Conservation (phyloP, 2,113 vertebrate genomes). For the Neolamprologus longior region DNA sequence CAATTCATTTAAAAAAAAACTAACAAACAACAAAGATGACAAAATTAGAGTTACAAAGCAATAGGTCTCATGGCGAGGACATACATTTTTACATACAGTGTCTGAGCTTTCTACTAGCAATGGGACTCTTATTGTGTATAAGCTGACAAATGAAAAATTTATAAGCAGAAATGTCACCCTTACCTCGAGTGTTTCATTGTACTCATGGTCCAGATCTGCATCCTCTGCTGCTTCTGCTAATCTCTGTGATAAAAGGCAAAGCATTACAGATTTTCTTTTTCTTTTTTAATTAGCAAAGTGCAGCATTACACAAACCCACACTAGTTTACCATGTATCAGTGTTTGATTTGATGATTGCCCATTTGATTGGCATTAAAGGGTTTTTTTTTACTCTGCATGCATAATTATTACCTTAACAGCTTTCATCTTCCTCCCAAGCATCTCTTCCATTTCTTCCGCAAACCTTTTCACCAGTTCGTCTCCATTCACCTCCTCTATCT, state of each 20-base stretch:
- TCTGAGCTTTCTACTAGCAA: background rate
- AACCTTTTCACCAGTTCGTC: constrained; percentile 85
- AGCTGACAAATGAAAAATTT: background rate
- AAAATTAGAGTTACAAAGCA: background rate
- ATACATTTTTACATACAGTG: background rate
- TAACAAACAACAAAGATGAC: background rate
- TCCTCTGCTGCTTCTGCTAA: constrained; percentile 89
- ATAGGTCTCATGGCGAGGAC: background rate
- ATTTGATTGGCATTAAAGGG: background rate
- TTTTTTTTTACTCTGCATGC: background rate
- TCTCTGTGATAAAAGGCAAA: constrained; percentile 63
- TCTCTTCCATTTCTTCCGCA: constrained; percentile 90
- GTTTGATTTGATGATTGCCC: background rate
- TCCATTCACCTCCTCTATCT: constrained; percentile 87
- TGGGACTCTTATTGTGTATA: rapidly evolving
- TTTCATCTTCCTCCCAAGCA: constrained; percentile 90
- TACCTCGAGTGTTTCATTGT: constrained; percentile 85
- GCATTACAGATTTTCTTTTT: background rate
- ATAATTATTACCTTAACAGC: constrained; percentile 79
- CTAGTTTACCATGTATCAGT: background rate
- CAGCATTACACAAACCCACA: background rate
- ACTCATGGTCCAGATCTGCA: constrained; percentile 86
- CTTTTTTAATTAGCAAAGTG: background rate
- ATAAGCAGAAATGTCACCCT: background rate
- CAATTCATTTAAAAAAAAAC: background rate